Conservation (phyloP, 1,140 invertebrate genomes). For the Asobara japonica region DNA sequence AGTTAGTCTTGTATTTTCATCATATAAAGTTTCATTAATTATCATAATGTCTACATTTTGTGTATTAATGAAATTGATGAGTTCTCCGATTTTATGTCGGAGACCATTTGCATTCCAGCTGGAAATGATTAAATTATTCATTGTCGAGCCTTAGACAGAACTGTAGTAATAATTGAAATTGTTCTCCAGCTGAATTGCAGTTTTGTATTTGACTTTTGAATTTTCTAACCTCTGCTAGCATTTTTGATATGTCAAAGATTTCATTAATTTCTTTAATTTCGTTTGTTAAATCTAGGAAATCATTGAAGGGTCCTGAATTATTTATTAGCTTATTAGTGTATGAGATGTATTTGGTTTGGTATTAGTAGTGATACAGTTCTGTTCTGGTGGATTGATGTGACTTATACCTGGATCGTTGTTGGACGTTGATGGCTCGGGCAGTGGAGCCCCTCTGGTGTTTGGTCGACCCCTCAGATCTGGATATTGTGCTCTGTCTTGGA, state of each 20-base stretch:
- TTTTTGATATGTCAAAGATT: neutral
- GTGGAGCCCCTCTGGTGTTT: neutral
- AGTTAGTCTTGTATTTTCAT: neutral
- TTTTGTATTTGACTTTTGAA: neutral
- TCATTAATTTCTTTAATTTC: neutral
- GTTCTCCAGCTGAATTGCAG: neutral
- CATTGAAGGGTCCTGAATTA: neutral
- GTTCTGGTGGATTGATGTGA: neutral
- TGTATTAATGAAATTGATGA: neutral
- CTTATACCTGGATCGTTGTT: neutral
- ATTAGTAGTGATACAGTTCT: too few relatives aligned
- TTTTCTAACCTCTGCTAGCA: neutral
- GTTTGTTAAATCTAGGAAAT: neutral
- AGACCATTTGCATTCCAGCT: constrained; percentile 17
- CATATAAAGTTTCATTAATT: neutral
- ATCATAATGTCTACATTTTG: constrained; percentile 12
- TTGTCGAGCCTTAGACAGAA: neutral
- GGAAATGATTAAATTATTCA: neutral
- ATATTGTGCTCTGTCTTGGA: neutral
- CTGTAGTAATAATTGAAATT: neutral
- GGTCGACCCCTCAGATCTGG: neutral
- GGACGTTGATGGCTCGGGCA: neutral
- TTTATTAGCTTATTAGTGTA: neutral
- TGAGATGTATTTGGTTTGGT: neutral
- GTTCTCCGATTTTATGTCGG: neutral